These are phyloP conservation scores for Geophilus truncorum DNA, from an alignment of 2,888 invertebrate species.

Conservation along the genomic window DNA sequence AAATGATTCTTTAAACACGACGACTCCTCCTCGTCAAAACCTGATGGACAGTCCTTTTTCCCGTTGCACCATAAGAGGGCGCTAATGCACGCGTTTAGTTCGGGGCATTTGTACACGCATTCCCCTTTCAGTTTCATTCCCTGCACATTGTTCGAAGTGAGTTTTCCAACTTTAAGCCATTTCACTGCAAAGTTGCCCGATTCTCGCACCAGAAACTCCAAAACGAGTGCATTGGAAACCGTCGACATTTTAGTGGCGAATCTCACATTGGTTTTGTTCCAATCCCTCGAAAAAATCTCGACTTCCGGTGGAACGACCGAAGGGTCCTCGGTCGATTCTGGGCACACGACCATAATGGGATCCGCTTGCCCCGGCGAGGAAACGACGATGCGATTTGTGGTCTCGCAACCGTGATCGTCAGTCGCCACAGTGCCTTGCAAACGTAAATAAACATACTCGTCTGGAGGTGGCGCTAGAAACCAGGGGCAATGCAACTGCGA, in stretches of 20 bases:
- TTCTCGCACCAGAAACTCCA: slow-evolving; percentile 69
- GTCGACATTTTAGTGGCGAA: slow-evolving; percentile 10
- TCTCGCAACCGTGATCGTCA: slow-evolving; percentile 60
- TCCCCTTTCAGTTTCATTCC: slow-evolving; percentile 40
- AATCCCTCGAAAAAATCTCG: slow-evolving; percentile 68
- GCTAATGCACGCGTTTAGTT: slow-evolving; percentile 73
- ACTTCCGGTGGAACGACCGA: slow-evolving; percentile 55
- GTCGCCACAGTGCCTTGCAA: slow-evolving; percentile 39
- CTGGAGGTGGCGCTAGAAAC: slow-evolving; percentile 40
- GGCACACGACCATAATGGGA: slow-evolving; percentile 36
- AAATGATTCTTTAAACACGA: slow-evolving; percentile 34
- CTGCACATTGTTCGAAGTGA: slow-evolving; percentile 38
- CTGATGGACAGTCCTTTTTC: slow-evolving; percentile 67
- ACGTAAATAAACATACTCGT: slow-evolving; percentile 41
- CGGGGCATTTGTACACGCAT: slow-evolving; percentile 64
- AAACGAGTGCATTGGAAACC: slow-evolving; percentile 61
- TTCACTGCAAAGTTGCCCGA: slow-evolving; percentile 67
- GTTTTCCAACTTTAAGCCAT: slow-evolving; percentile 69
- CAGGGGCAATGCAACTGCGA: slow-evolving; percentile 52
- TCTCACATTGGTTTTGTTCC: slow-evolving; percentile 52
- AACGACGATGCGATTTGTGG: slow-evolving; percentile 65
- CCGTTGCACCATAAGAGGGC: slow-evolving; percentile 76
- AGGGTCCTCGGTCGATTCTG: slow-evolving; percentile 12
- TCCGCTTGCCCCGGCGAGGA: slow-evolving; percentile 53
- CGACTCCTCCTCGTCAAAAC: slow-evolving; percentile 28